A percentile compares a stretch with the other conserved stretches of the same genome.
These are phyloP conservation scores for Stenoptilia bipunctidactyla DNA, from an alignment of 2,888 invertebrate species.

Conservation along the genomic window DNA sequence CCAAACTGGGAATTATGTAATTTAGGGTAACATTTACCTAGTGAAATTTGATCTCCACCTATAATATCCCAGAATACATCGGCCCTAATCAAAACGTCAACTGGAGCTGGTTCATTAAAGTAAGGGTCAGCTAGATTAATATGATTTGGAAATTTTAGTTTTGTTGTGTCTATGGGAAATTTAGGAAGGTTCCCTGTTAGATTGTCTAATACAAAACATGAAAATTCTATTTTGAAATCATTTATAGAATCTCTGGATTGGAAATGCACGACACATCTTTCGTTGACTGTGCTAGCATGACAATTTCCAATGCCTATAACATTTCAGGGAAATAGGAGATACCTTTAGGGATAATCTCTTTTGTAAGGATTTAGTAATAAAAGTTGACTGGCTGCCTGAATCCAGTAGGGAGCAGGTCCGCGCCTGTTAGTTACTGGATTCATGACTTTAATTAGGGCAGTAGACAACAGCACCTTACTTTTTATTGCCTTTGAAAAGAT, in stretches of 20 bases:
- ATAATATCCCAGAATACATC: constrained; percentile 5
- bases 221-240: constrained; percentile 3
- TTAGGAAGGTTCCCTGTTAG: constrained; percentile 15
- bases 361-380: constrained; percentile 8
- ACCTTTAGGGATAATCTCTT: constrained; percentile 3
- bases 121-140: constrained; percentile 11
- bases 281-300: constrained; percentile 6
- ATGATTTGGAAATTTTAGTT: constrained; percentile 10
- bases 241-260: constrained; percentile 7
- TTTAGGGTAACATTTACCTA: constrained; percentile 1
- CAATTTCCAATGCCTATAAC: constrained; percentile 15
- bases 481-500: constrained; percentile 1
- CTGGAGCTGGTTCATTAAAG: constrained; percentile 4
- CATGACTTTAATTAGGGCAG: constrained; percentile 10
- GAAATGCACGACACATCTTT: constrained; percentile 11
- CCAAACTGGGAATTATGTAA: constrained; percentile 3
- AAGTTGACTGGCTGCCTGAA: constrained; percentile 11
- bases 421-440: constrained; percentile 11
- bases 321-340: constrained; percentile 7
- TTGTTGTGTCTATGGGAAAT: constrained; percentile 3
- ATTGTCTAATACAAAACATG: constrained; percentile 11
- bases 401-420: constrained; percentile 9
- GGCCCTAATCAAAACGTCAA: constrained; percentile 3
- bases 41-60: not conserved
- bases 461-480: constrained; percentile 9